A percentile compares a stretch with the other conserved stretches of the same genome.
Conservation (phyloP, 2,888 invertebrate species). For the Cordilura impudica region DNA sequence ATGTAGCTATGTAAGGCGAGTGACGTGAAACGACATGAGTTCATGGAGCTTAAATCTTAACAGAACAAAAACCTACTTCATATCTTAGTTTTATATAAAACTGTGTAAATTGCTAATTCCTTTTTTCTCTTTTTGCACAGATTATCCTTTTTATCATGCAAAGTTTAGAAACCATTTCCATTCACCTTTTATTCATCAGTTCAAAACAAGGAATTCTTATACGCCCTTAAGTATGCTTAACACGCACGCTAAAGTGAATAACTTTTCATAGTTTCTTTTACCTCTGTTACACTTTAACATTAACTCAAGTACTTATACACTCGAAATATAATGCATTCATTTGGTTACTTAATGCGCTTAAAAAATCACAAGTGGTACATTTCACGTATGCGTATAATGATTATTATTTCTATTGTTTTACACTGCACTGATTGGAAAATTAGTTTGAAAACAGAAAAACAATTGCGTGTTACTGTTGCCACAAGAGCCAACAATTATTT, state of each 20-base stretch:
- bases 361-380: neutral
- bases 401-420: neutral
- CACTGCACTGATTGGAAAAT: constrained; percentile 23
- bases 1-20: too few species aligned
- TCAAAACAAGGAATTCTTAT: constrained; percentile 20
- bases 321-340: too few species aligned
- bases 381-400: neutral
- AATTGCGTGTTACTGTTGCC: constrained; percentile 14
- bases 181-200: constrained; percentile 42
- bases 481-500: neutral
- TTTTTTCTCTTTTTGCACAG: neutral
- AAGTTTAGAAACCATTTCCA: constrained; percentile 26
- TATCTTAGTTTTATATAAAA: neutral
- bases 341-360: neutral
- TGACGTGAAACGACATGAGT: too few species aligned
- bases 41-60: too few species aligned
- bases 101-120: neutral
- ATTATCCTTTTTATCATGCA: constrained; percentile 53
- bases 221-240: constrained; percentile 51
- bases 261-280: constrained; percentile 21
- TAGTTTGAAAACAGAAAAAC: neutral
- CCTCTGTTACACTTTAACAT: neutral
- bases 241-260: constrained; percentile 51
- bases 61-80: too few species aligned
- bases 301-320: neutral